Evolutionary conservation across 1,140 invertebrate species (phyloP).

Genomic region (Medauroidea extradentata): DNA sequence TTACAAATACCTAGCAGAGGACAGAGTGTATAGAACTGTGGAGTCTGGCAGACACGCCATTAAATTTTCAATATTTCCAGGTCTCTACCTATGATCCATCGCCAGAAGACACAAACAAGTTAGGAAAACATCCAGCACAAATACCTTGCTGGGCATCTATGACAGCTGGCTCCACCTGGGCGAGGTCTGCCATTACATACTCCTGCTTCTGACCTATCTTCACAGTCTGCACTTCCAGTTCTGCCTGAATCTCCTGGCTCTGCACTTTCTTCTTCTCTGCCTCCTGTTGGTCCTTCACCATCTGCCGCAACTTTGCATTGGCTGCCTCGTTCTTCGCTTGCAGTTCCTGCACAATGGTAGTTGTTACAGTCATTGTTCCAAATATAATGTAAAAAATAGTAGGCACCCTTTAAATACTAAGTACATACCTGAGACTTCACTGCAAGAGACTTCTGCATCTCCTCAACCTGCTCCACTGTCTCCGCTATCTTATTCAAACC

Average conservation of each 20-base stretch:
- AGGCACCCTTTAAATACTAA: too few species aligned
- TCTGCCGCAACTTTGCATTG: conserved; percentile 96
- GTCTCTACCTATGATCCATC: not conserved
- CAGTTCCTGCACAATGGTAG: conserved; percentile 79
- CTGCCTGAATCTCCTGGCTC: conserved; percentile 95
- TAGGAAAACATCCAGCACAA: conserved; percentile 26
- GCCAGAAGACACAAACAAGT: not conserved
- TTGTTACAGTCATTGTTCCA: too few species aligned
- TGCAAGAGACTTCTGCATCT: conserved; percentile 97
- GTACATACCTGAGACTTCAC: conserved; percentile 78
- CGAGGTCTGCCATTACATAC: conserved; percentile 91
- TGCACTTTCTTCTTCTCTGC: conserved; percentile 98
- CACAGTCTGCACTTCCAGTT: conserved; percentile 83
- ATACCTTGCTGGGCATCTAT: conserved; percentile 95
- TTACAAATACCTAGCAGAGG: not conserved
- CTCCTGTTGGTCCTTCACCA: conserved; percentile 99
- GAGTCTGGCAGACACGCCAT: not conserved
- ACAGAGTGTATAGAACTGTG: not conserved
- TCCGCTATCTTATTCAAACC: conserved; percentile 98
- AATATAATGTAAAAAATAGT: too few species aligned
- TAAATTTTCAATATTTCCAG: too few species aligned
- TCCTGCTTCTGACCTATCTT: conserved; percentile 74
- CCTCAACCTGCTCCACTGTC: conserved; percentile 99
- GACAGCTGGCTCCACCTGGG: conserved; percentile 96
- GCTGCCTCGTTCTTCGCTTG: conserved; percentile 99